A percentile compares a stretch with the other conserved stretches of the same genome.
These are phyloP conservation scores for Chirona hameri DNA, from an alignment of 2,888 invertebrate species.

Conservation along the genomic window DNA sequence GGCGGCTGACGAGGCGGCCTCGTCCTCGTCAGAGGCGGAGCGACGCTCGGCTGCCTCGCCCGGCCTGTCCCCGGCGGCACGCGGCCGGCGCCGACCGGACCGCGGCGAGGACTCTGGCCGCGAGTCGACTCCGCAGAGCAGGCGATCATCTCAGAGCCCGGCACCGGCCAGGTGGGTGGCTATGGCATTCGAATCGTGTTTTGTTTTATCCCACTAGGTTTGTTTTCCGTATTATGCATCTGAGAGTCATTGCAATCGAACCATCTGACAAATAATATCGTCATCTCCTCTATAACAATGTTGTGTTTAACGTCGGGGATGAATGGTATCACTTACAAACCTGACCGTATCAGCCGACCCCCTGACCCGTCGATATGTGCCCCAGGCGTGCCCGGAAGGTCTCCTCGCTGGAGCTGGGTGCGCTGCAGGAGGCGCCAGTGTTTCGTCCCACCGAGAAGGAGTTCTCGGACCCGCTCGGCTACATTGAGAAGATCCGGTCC, in stretches of 20 bases:
- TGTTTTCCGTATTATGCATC: too few species aligned
- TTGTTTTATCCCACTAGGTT: background rate
- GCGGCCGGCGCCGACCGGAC: background rate
- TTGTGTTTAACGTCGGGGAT: too few species aligned
- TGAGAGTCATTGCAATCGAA: too few species aligned
- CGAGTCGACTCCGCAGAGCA: background rate
- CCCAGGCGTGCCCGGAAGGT: background rate
- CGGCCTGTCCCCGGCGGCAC: background rate
- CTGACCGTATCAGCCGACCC: background rate
- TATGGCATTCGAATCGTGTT: background rate
- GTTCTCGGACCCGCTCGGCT: constrained; percentile 79
- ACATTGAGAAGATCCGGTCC: constrained; percentile 72
- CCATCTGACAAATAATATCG: too few species aligned
- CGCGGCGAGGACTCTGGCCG: background rate
- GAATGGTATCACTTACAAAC: too few species aligned
- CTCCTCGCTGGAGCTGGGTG: background rate
- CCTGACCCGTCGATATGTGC: background rate
- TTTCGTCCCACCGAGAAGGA: constrained; percentile 78
- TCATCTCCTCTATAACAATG: too few species aligned
- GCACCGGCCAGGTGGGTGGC: constrained; percentile 2
- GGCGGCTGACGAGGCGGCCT: background rate
- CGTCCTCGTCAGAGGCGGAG: background rate
- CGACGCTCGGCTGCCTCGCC: background rate
- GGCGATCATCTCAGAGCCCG: background rate
- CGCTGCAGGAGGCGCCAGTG: constrained; percentile 66